These are phyloP conservation scores for Microctenopoma stevenorrisi DNA, from an alignment of 2,797 vertebrate genomes.

Conservation along the genomic window DNA sequence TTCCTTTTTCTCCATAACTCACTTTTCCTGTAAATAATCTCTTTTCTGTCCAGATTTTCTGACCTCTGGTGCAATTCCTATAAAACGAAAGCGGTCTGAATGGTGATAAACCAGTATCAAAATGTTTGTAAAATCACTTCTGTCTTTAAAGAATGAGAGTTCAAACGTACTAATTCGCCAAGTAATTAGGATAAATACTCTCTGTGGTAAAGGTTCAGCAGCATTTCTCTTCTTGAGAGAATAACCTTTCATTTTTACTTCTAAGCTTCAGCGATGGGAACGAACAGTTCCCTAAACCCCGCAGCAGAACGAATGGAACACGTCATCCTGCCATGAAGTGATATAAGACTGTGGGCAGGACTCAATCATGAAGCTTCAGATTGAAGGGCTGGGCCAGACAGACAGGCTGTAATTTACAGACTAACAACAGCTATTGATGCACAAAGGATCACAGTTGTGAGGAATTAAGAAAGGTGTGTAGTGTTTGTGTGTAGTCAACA, in stretches of 20 bases:
- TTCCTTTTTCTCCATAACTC: constrained; percentile 33
- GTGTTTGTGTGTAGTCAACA: neutral
- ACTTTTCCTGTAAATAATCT: neutral
- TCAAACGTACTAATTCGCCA: neutral
- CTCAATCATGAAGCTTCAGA: constrained; percentile 47
- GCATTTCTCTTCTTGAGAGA: constrained; percentile 5
- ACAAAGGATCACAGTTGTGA: constrained; percentile 44
- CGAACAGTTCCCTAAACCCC: constrained; percentile 18
- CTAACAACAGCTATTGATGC: constrained; percentile 53
- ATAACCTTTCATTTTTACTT: constrained; percentile 15
- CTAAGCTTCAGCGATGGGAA: constrained; percentile 6
- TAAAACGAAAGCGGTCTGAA: neutral
- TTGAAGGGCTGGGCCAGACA: constrained; percentile 45
- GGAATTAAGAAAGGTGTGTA: constrained; percentile 37
- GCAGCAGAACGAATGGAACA: constrained; percentile 23
- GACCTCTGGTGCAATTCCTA: neutral
- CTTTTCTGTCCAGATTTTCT: neutral
- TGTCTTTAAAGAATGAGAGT: neutral
- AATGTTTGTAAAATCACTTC: neutral
- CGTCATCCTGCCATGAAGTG: constrained; percentile 21
- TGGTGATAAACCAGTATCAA: neutral
- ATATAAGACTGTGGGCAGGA: constrained; percentile 47
- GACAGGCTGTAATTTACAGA: constrained; percentile 58
- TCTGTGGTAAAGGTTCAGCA: neutral
- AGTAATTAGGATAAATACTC: neutral